phyloP scores from a whole-genome alignment of 1,140 invertebrate genomes.

The Drosophila parvula region DNA sequence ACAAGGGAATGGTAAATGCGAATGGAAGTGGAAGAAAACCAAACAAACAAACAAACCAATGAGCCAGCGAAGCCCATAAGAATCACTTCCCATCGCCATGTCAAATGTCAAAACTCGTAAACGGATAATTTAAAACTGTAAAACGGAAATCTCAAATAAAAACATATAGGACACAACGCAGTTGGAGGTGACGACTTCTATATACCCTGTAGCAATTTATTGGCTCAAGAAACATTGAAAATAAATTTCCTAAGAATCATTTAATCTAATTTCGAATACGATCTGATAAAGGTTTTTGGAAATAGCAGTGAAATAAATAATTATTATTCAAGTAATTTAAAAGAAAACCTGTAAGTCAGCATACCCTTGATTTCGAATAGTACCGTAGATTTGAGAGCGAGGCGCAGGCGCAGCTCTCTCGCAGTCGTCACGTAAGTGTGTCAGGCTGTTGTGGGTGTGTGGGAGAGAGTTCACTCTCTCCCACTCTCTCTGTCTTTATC shows the following conservation, averaged over 20 bases:
- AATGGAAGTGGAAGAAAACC: conserved; percentile 37
- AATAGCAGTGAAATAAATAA: no score
- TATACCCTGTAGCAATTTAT: conserved; percentile 1
- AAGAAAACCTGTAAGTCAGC: no score
- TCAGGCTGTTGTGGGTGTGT: conserved; percentile 58
- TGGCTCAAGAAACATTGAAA: background rate
- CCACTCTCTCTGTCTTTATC: background rate
- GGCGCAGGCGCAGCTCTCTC: conserved; percentile 54
- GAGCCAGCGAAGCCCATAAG: conserved; percentile 57
- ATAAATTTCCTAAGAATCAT: background rate
- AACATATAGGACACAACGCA: conserved; percentile 1
- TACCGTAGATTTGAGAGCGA: conserved; percentile 2
- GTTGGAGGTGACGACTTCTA: no score
- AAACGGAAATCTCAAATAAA: conserved; percentile 75
- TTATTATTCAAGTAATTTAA: background rate
- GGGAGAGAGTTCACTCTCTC: conserved; percentile 29
- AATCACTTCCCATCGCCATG: conserved; percentile 72
- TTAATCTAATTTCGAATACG: fast-evolving
- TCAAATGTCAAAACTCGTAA: conserved; percentile 62
- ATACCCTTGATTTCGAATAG: no score
- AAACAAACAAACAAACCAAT: conserved; percentile 50
- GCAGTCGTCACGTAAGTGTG: conserved; percentile 72
- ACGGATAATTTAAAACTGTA: conserved; percentile 39
- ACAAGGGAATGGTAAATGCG: conserved; percentile 22
- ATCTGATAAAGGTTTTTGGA: no score